Evolutionary conservation across 2,113 vertebrate species (phyloP).

Genomic region (Bagarius yarrelli): DNA sequence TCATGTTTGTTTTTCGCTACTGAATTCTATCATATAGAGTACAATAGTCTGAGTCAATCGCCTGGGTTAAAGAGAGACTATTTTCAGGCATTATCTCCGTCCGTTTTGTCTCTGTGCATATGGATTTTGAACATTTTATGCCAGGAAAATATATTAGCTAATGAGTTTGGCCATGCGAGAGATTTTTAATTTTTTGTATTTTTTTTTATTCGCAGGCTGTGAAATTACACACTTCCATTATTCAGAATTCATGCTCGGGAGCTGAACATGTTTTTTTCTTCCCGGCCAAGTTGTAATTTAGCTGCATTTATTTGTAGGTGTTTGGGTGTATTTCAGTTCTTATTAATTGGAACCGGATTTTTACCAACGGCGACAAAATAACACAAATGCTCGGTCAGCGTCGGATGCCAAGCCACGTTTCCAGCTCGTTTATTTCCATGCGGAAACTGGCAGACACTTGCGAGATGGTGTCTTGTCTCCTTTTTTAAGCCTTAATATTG

Average conservation of each 20-base stretch:
- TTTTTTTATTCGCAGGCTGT: slow-evolving; percentile 23
- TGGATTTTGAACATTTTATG: slow-evolving; percentile 36
- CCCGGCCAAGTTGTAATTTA: slow-evolving; percentile 45
- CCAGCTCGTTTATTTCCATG: slow-evolving; percentile 53
- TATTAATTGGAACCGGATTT: slow-evolving; percentile 58
- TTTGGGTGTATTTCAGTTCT: slow-evolving; percentile 44
- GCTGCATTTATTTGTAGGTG: slow-evolving; percentile 47
- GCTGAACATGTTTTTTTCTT: slow-evolving; percentile 14
- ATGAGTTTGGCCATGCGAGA: slow-evolving; percentile 43
- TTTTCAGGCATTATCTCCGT: slow-evolving; percentile 10
- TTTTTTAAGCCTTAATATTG: slow-evolving; percentile 61
- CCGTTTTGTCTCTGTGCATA: slow-evolving; percentile 36
- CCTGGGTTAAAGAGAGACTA: slow-evolving; percentile 15
- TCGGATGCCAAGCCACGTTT: slow-evolving; percentile 45
- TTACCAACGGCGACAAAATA: slow-evolving; percentile 47
- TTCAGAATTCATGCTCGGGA: slow-evolving; percentile 37
- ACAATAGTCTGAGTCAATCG: background rate
- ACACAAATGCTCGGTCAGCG: slow-evolving; percentile 54
- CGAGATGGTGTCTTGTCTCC: slow-evolving; percentile 50
- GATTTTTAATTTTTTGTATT: background rate
- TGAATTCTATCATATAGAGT: background rate
- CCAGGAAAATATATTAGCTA: slow-evolving; percentile 49
- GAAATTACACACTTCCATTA: slow-evolving; percentile 45
- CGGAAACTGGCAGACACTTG: slow-evolving; percentile 55
- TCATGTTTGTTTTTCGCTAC: background rate